Percentiles rank a stretch among this genome's conserved stretches.
phyloP scores from a whole-genome alignment of 1,140 invertebrate species.

The Drosophila chauvacae region DNA sequence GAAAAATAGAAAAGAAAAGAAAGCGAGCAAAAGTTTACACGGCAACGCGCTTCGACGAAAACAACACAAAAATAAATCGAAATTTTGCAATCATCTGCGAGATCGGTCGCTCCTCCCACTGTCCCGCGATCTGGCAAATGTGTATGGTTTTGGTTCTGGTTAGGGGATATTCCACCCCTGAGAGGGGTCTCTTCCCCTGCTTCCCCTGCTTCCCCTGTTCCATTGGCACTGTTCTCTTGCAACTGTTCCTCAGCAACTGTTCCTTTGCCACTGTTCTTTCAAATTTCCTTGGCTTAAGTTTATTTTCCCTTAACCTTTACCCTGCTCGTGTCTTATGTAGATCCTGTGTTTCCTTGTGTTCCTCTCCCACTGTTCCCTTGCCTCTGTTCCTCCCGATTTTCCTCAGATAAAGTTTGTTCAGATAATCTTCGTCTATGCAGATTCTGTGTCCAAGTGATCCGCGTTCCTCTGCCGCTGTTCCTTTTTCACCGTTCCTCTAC shows the following conservation, averaged over 20 bases:
- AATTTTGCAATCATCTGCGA: slow-evolving; percentile 52
- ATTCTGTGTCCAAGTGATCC: no score
- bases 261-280: background rate
- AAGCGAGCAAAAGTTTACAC: slow-evolving; percentile 44
- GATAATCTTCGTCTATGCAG: no score
- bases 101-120: slow-evolving; percentile 23
- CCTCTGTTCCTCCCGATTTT: no score
- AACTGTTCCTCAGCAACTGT: no score
- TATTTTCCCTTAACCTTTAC: background rate
- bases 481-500: no score
- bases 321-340: background rate
- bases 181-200: background rate
- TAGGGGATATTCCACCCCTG: background rate
- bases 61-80: slow-evolving; percentile 49
- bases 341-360: no score
- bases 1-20: slow-evolving; percentile 6
- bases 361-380: no score
- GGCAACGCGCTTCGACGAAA: slow-evolving; percentile 36
- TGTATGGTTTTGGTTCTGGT: background rate
- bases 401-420: no score
- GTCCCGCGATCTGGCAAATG: background rate
- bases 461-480: no score
- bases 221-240: background rate
- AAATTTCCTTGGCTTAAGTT: background rate
- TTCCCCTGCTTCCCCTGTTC: background rate